These are phyloP conservation scores for Proterorhinus semilunaris DNA, from an alignment of 2,113 vertebrate species.

Conservation along the genomic window DNA sequence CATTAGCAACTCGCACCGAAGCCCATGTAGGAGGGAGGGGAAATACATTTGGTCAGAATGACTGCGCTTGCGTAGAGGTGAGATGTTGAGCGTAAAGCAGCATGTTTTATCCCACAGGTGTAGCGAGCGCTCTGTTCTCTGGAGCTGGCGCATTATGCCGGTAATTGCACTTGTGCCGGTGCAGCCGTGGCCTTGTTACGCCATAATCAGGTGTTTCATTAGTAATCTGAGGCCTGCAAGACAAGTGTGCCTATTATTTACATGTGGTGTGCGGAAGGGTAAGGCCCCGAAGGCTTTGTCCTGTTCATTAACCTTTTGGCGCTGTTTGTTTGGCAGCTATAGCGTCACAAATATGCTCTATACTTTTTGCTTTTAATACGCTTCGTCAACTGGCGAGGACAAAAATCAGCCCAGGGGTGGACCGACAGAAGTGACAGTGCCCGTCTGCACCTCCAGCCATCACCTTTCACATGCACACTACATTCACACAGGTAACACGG, in stretches of 20 bases:
- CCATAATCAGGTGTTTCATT: conserved; percentile 31
- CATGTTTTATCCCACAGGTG: conserved; percentile 1
- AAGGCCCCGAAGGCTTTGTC: conserved; percentile 18
- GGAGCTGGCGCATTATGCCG: conserved; percentile 2
- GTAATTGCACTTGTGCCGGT: conserved; percentile 24
- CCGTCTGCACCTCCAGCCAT: no score
- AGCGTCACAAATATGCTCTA: no score
- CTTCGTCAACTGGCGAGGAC: no score
- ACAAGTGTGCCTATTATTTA: conserved; percentile 30
- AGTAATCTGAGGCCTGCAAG: conserved; percentile 27
- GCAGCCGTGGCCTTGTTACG: conserved; percentile 24
- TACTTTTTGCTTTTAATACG: no score
- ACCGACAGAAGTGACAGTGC: no score
- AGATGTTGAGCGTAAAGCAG: background rate
- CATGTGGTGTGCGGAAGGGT: conserved; percentile 26
- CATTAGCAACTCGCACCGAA: conserved; percentile 7
- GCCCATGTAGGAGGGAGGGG: background rate
- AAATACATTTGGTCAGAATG: background rate
- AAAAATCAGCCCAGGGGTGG: no score
- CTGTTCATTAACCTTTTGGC: conserved; percentile 30
- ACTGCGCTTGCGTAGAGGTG: background rate
- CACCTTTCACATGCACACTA: no score
- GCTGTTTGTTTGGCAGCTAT: conserved; percentile 8
- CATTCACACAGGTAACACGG: no score
- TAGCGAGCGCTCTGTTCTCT: conserved; percentile 13